These are phyloP conservation scores for Tetramorium simillimum DNA, from an alignment of 1,140 invertebrate species.

Conservation along the genomic window DNA sequence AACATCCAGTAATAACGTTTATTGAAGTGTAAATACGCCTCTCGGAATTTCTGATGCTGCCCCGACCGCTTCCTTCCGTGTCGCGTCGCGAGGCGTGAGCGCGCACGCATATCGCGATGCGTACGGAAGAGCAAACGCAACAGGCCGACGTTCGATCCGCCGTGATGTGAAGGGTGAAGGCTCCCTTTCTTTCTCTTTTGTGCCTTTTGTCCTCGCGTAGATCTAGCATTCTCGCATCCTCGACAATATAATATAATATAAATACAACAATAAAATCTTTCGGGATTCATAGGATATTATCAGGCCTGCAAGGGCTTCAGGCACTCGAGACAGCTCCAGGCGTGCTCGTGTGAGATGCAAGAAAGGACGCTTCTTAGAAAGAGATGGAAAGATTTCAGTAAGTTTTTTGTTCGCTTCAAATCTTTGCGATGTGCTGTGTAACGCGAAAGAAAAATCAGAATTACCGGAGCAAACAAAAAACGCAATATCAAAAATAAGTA, in stretches of 20 bases:
- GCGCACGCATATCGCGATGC: slow-evolving; percentile 39
- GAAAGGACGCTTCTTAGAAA: slow-evolving; percentile 19
- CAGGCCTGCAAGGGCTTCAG: slow-evolving; percentile 22
- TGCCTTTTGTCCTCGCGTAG: not conserved
- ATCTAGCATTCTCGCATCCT: not conserved
- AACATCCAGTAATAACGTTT: slow-evolving; percentile 80
- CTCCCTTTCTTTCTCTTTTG: not conserved
- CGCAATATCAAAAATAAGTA: not conserved
- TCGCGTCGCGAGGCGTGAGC: slow-evolving; percentile 22
- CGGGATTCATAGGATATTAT: slow-evolving; percentile 43
- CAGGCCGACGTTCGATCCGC: slow-evolving; percentile 42
- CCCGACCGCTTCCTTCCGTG: slow-evolving; percentile 7
- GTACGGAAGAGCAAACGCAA: slow-evolving; percentile 12
- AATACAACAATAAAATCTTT: slow-evolving; percentile 6
- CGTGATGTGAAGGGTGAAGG: not conserved
- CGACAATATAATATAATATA: not conserved
- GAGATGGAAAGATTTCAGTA: not conserved
- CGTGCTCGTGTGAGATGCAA: not conserved
- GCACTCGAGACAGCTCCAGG: slow-evolving; percentile 4
- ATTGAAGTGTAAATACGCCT: slow-evolving; percentile 80
- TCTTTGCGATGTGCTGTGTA: not conserved
- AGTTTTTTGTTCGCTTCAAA: not conserved
- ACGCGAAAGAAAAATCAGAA: not conserved
- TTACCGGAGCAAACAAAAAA: not conserved
- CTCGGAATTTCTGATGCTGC: slow-evolving; percentile 73